Evolutionary conservation across 2,888 invertebrate genomes (phyloP).

Genomic region (Brachylomia viminalis): DNA sequence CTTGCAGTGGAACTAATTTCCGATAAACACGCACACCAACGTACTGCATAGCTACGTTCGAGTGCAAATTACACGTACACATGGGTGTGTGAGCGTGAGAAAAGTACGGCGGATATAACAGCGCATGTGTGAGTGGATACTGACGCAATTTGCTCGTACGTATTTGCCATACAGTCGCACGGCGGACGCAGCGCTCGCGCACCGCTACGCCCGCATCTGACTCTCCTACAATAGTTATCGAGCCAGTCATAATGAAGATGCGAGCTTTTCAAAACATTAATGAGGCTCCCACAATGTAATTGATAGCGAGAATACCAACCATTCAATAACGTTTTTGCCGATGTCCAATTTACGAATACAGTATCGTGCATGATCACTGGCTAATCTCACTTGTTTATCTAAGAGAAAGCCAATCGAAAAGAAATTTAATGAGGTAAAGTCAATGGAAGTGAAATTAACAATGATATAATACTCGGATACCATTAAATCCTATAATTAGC

Average conservation of each 20-base stretch:
- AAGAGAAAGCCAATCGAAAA: slow-evolving; percentile 77
- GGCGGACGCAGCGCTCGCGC: slow-evolving; percentile 71
- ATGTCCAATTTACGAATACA: slow-evolving; percentile 79
- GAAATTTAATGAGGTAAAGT: slow-evolving; percentile 70
- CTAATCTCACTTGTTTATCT: slow-evolving; percentile 78
- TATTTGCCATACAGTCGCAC: slow-evolving; percentile 67
- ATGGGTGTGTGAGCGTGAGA: slow-evolving; percentile 88
- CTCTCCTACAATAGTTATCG: slow-evolving; percentile 84
- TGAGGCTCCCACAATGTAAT: slow-evolving; percentile 85
- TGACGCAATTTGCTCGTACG: slow-evolving; percentile 77
- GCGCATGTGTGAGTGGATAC: slow-evolving; percentile 79
- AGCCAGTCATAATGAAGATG: slow-evolving; percentile 86
- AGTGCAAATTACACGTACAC: slow-evolving; percentile 83
- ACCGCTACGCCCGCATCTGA: slow-evolving; percentile 83
- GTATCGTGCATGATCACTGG: slow-evolving; percentile 77
- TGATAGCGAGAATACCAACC: slow-evolving; percentile 73
- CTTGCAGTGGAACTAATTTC: slow-evolving; percentile 86
- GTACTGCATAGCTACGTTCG: slow-evolving; percentile 75
- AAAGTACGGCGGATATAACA: slow-evolving; percentile 86
- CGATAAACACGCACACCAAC: slow-evolving; percentile 85
- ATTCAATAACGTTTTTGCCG: slow-evolving; percentile 81
- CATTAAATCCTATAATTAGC: slow-evolving; percentile 81
- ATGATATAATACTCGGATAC: slow-evolving; percentile 74
- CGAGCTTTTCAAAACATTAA: slow-evolving; percentile 87
- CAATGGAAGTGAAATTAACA: slow-evolving; percentile 77